These are phyloP conservation scores for Tokudaia tokunoshimensis DNA, from an alignment of 2,797 vertebrate genomes.

Conservation along the genomic window DNA sequence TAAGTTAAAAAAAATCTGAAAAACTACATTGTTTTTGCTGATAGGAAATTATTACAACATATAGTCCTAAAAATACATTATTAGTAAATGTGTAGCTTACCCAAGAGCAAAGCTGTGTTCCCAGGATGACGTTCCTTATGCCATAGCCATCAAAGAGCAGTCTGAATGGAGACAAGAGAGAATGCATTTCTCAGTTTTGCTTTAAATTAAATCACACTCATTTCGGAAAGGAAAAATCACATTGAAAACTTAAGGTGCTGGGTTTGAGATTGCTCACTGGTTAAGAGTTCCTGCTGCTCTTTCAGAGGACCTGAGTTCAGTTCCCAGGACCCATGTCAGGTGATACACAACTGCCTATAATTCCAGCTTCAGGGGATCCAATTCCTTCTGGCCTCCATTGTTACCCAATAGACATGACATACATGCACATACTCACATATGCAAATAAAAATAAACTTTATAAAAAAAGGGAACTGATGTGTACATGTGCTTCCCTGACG, in stretches of 20 bases:
- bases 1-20: neutral
- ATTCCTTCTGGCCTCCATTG: neutral
- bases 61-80: neutral
- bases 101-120: slow-evolving; percentile 59
- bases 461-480: neutral
- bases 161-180: slow-evolving; percentile 32
- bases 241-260: slow-evolving; percentile 17
- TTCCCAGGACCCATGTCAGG: neutral
- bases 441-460: neutral
- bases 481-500: neutral
- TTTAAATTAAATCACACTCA: slow-evolving; percentile 63
- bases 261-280: neutral
- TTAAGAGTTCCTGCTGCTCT: neutral
- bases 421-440: neutral
- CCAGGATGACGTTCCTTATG: slow-evolving; percentile 54
- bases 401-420: neutral
- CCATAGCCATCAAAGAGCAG: slow-evolving; percentile 55
- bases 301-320: neutral
- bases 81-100: slow-evolving; percentile 69
- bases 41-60: slow-evolving; percentile 40
- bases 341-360: neutral
- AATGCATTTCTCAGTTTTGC: slow-evolving; percentile 55
- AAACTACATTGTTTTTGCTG: slow-evolving; percentile 53
- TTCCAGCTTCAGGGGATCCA: neutral
- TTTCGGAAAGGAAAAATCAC: slow-evolving; percentile 69